Evolutionary conservation across 2,113 vertebrate genomes (phyloP).

Genomic region (Anhinga rufa): DNA sequence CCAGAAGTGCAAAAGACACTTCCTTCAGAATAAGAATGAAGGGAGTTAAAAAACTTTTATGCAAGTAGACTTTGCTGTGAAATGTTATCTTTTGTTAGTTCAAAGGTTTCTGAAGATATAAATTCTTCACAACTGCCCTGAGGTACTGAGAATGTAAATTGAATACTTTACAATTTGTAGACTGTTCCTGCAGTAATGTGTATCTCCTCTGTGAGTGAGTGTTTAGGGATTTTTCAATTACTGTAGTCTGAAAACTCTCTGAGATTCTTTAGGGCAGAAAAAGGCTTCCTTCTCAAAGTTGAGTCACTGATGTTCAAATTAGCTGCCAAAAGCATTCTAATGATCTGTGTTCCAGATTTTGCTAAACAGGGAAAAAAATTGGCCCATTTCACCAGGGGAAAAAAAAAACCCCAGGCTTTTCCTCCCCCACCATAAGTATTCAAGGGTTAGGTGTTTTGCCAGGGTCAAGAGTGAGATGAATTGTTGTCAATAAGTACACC

Average conservation of each 20-base stretch:
- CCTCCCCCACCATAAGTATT: not conserved
- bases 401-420: slow-evolving; percentile 21
- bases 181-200: slow-evolving; percentile 77
- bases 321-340: slow-evolving; percentile 78
- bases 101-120: slow-evolving; percentile 82
- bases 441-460: not conserved
- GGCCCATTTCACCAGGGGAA: slow-evolving; percentile 69
- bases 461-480: slow-evolving; percentile 63
- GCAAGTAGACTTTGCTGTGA: slow-evolving; percentile 73
- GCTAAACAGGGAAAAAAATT: slow-evolving; percentile 67
- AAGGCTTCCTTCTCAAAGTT: slow-evolving; percentile 73
- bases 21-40: slow-evolving; percentile 65
- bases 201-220: slow-evolving; percentile 80
- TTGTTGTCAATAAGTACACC: slow-evolving; percentile 32
- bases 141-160: slow-evolving; percentile 82
- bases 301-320: slow-evolving; percentile 81
- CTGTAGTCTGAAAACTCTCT: slow-evolving; percentile 78
- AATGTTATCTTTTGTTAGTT: slow-evolving; percentile 84
- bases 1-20: slow-evolving; percentile 13
- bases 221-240: slow-evolving; percentile 84
- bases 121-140: slow-evolving; percentile 80
- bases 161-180: slow-evolving; percentile 84
- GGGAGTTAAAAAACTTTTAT: slow-evolving; percentile 74
- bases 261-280: slow-evolving; percentile 82
- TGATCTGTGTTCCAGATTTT: slow-evolving; percentile 79